These are phyloP conservation scores for Drosophila ficusphila DNA, from an alignment of 1,140 invertebrate species.

Conservation along the genomic window DNA sequence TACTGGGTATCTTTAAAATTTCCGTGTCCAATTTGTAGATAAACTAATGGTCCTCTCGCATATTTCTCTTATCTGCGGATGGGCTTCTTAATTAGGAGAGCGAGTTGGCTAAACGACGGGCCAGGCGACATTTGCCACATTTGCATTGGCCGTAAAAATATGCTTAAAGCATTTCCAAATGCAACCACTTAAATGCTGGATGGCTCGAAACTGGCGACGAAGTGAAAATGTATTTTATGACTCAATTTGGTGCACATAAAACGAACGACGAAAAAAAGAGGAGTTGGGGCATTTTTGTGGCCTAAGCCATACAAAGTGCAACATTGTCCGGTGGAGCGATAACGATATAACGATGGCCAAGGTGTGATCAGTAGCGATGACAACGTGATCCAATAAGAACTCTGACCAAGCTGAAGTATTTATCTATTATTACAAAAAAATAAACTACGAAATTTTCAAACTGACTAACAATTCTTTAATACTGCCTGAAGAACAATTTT, in stretches of 20 bases:
- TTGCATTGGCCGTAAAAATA: constrained; percentile 53
- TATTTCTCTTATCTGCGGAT: constrained; percentile 27
- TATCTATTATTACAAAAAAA: no score
- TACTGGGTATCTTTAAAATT: not conserved
- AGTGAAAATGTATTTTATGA: constrained; percentile 77
- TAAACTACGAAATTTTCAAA: no score
- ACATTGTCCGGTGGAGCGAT: constrained; percentile 57
- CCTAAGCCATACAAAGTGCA: constrained; percentile 64
- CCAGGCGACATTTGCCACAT: constrained; percentile 39
- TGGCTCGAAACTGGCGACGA: constrained; percentile 18
- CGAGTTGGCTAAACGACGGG: constrained; percentile 48
- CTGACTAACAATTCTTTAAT: no score
- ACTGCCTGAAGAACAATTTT: no score
- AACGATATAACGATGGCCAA: constrained; percentile 19
- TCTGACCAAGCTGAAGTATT: no score
- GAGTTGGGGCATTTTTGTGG: constrained; percentile 33
- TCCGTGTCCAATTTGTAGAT: constrained; percentile 18
- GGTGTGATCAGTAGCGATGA: constrained; percentile 55
- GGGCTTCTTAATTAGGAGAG: constrained; percentile 42
- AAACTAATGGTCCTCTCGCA: not conserved
- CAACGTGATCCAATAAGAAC: constrained; percentile 26
- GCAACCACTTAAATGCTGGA: constrained; percentile 51
- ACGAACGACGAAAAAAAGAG: constrained; percentile 10
- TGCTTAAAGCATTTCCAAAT: constrained; percentile 55
- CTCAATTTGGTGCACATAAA: constrained; percentile 81